Base-by-base conservation (phyloP, 2,113 vertebrate genomes). In the Brienomyrus longianalis region DNA sequence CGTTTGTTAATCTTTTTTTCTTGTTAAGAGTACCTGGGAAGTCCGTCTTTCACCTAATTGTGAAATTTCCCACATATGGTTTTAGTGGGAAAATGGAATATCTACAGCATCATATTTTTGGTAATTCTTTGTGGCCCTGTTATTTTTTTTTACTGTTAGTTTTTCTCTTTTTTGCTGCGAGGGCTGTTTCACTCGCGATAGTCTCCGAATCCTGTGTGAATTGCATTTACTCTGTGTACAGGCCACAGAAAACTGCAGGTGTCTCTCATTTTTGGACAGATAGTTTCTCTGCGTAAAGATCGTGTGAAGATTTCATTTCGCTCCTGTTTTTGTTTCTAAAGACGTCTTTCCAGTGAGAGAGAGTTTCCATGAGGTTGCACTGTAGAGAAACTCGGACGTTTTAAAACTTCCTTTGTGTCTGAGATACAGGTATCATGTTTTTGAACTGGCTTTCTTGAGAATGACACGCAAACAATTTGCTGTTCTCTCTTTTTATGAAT, bases 301-400 rank as follows among this genome's bases (percentile, higher is more conserved):
- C 17, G 83, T 51, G 35, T 89, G 77, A 84, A 89, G 52, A 50
- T 80, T 80, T 89, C 54, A 83, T 89, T 83, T 45, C 47, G 15
- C 77, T 83, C 80, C 48, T 85, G 77, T 84, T 88, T 89, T 70
- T 54, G 70, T 89, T 89, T 83, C 88, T 89, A 43, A 83, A 31
- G 62, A 89, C 88, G 39, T 39, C 27, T 89, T 83, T 83, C 88
- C 88, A 89, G 48, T 89, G 66, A 83, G 88, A 89, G 83, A 80
- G 54, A 47, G 89, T 89, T 89, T 89, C 89, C 83, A 48, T 85
- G 52, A 85, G 66, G 47, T 50, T 89, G 48, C 19, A 83, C 70
- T 83, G 88, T 88, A 74, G 48, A 51, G 27, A 88, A 47, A 88
- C 80, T 48, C 43, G 19, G 43, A 54, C 27, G 50, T 56, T 59